Conservation (phyloP, 2,113 vertebrate species). For the Theropithecus gelada region DNA sequence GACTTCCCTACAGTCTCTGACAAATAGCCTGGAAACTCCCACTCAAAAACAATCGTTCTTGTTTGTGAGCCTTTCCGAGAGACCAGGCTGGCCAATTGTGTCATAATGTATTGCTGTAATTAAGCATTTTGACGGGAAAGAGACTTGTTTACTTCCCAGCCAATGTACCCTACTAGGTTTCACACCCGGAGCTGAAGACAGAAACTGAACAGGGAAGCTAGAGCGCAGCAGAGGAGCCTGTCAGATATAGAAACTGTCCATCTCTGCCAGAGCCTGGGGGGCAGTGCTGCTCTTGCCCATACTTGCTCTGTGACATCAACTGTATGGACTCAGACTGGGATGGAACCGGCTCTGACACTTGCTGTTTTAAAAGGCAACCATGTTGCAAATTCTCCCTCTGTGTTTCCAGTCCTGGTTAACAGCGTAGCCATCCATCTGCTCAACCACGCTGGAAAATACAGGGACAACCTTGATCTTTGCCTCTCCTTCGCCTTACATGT, state of each 20-base stretch:
- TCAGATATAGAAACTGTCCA: neutral
- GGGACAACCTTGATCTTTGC: no score
- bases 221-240: neutral
- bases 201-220: neutral
- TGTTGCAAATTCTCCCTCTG: neutral
- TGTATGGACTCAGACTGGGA: neutral
- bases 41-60: neutral
- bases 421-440: neutral
- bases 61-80: neutral
- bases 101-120: constrained; percentile 52
- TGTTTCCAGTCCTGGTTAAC: neutral
- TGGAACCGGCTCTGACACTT: no score
- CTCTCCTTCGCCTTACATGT: neutral
- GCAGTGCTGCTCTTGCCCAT: fast-evolving
- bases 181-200: neutral
- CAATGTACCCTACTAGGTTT: neutral
- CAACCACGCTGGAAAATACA: neutral
- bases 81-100: constrained; percentile 18
- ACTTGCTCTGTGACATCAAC: neutral
- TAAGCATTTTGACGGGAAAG: constrained; percentile 60
- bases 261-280: neutral
- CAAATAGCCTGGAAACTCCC: constrained; percentile 49
- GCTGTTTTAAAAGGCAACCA: neutral
- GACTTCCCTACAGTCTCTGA: constrained; percentile 60
- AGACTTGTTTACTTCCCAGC: constrained; percentile 26